phyloP scores from a whole-genome alignment of 2,888 invertebrate genomes.

The Antheraea assamensis region DNA sequence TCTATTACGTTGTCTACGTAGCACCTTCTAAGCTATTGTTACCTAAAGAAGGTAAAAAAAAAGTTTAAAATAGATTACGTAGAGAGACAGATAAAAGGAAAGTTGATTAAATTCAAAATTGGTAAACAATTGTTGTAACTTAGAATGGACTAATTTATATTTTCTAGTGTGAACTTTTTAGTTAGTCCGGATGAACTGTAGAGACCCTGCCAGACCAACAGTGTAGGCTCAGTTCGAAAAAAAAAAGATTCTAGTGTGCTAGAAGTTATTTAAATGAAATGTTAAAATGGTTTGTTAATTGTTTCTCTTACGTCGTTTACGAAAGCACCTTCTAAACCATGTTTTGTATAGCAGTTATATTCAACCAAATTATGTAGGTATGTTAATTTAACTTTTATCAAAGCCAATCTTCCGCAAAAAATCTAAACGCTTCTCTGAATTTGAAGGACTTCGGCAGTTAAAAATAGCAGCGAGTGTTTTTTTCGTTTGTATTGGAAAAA shows the following conservation, averaged over 20 bases:
- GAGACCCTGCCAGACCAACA: too few species aligned
- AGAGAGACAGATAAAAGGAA: too few species aligned
- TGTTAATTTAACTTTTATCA: conserved; percentile 1
- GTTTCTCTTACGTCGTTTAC: background rate
- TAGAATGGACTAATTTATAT: too few species aligned
- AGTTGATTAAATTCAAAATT: too few species aligned
- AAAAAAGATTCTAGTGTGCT: background rate
- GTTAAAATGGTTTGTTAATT: background rate
- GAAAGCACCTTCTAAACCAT: background rate
- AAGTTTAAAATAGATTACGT: too few species aligned
- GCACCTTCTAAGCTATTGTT: background rate
- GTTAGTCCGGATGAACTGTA: too few species aligned
- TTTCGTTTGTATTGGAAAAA: conserved; percentile 1
- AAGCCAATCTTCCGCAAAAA: conserved; percentile 3
- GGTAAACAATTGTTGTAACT: too few species aligned
- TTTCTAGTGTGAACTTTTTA: too few species aligned
- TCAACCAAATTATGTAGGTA: background rate
- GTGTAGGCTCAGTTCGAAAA: background rate
- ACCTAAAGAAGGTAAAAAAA: too few species aligned
- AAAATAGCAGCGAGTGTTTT: conserved; percentile 3
- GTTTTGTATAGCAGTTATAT: background rate
- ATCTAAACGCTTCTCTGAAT: background rate
- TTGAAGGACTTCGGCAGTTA: background rate
- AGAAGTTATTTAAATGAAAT: background rate
- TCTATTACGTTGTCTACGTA: background rate